A percentile compares a stretch with the other conserved stretches of the same genome.
Evolutionary conservation across 2,888 invertebrate species (phyloP).

Genomic region (Mythimna albipuncta): DNA sequence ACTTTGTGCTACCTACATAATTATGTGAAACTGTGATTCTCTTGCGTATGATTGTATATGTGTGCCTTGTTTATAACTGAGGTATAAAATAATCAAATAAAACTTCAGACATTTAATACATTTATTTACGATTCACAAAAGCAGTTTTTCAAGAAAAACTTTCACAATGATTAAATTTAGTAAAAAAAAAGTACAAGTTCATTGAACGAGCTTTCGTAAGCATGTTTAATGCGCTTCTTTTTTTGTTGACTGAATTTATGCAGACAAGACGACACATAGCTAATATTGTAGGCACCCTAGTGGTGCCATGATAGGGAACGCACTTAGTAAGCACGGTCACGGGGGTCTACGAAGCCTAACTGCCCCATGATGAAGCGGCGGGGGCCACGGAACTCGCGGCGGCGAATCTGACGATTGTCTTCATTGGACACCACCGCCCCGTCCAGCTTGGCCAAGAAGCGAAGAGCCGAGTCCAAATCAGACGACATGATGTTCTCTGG

Average conservation of each 20-base stretch:
- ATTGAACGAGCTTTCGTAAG: not conserved
- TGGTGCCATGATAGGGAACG: not conserved
- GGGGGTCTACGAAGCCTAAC: not conserved
- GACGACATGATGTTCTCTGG: constrained; percentile 5
- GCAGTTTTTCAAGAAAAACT: not conserved
- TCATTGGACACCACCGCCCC: not conserved
- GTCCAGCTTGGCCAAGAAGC: constrained; percentile 1
- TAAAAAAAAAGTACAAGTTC: not conserved
- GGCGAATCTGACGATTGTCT: not conserved
- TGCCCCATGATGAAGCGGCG: not conserved
- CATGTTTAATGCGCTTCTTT: not conserved
- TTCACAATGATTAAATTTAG: not conserved
- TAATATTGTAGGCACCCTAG: constrained; percentile 11
- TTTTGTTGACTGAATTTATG: not conserved
- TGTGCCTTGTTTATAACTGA: no score
- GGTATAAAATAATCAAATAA: not conserved
- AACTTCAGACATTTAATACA: not conserved
- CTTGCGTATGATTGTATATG: no score
- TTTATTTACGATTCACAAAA: constrained; percentile 4
- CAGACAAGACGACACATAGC: not conserved
- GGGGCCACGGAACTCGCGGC: not conserved
- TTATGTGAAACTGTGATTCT: no score
- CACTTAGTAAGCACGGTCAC: not conserved
- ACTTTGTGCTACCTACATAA: no score
- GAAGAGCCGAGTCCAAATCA: constrained; percentile 9